These are phyloP conservation scores for Magallana angulata DNA, from an alignment of 1,140 invertebrate genomes.

Conservation along the genomic window DNA sequence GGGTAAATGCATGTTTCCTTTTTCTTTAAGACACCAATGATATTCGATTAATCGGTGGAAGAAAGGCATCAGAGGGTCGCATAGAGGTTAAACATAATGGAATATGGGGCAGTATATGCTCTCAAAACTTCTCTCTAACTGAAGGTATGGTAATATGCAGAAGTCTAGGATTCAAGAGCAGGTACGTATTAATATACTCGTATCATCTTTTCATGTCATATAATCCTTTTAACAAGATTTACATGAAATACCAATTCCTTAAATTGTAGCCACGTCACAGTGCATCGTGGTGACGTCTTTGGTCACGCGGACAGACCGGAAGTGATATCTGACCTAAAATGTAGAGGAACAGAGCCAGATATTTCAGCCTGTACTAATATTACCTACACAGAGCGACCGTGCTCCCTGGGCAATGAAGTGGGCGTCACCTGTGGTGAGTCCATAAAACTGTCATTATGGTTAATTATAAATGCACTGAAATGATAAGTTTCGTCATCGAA, in stretches of 20 bases:
- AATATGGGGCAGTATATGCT: conserved; percentile 38
- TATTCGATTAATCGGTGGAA: conserved; percentile 48
- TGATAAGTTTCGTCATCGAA: too few relatives aligned
- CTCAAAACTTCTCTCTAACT: neutral
- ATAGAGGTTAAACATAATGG: conserved; percentile 46
- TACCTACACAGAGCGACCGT: neutral
- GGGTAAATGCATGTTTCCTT: too few relatives aligned
- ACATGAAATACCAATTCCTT: too few relatives aligned
- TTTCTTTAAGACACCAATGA: neutral
- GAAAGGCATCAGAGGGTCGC: conserved; percentile 19
- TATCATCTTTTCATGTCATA: neutral
- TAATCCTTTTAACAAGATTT: neutral
- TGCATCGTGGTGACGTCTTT: conserved; percentile 27
- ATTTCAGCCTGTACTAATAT: conserved; percentile 28
- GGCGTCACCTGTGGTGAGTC: conserved; percentile 39
- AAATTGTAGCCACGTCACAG: neutral
- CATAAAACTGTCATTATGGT: too few relatives aligned
- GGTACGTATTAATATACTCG: conserved; percentile 7
- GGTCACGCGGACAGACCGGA: conserved; percentile 32
- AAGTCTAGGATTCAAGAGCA: neutral
- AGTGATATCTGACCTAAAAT: conserved; percentile 28
- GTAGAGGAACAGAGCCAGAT: conserved; percentile 22
- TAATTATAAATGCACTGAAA: too few relatives aligned
- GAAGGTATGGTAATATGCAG: conserved; percentile 26
- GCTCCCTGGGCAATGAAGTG: conserved; percentile 9